Evolutionary conservation across 2,888 invertebrate genomes (phyloP), one percentile per base, ranked within the genome.

Genomic region (Steinernema scapterisci): DNA sequence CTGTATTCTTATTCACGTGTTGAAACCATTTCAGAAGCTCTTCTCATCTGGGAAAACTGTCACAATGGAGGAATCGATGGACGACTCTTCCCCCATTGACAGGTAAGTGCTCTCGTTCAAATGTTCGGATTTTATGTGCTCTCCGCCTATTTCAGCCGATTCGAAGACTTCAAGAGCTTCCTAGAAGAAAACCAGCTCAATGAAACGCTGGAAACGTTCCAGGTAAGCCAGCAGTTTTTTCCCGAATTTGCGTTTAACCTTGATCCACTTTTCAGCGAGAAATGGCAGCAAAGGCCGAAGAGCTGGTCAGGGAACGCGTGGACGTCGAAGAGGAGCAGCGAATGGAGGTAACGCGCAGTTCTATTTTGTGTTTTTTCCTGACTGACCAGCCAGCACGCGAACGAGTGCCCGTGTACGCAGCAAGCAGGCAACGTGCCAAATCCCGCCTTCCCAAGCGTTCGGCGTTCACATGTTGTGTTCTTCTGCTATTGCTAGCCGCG

Each of bases 331-430:
- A 19, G 5, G 5, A 54, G 6, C 54, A 54, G 54, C 54, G 13
- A 54, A 6, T 23, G 48, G 48, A 48, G 48, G 48, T n/a, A 19
- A 3, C 3, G n/a, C 48, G 19, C 5, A 16, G n/a, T 7, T 44
- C 7, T 9, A n/a, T 48, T 16, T n/a, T 48, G n/a, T 48, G 48
- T 48, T 19, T 48, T 48, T 19, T 48, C 2, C 48, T 2, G 13
- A 48, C 19, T 48, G 48, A 48, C 48, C 48, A 13, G 48, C 13
- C 13, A 9, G 45, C 9, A 44, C 48, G 19, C 48, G 48, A 13
- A 48, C 48, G 48, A 16, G 48, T 48, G 48, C 48, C 48, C 48
- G 48, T 48, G 48, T 48, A 48, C 48, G 48, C 48, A 13, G 16
- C 48, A 13, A 48, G 48, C 48, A 16, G 48, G 19, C 48, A 19